Evolutionary conservation across 1,140 invertebrate species (phyloP).

Genomic region (Apis florea): DNA sequence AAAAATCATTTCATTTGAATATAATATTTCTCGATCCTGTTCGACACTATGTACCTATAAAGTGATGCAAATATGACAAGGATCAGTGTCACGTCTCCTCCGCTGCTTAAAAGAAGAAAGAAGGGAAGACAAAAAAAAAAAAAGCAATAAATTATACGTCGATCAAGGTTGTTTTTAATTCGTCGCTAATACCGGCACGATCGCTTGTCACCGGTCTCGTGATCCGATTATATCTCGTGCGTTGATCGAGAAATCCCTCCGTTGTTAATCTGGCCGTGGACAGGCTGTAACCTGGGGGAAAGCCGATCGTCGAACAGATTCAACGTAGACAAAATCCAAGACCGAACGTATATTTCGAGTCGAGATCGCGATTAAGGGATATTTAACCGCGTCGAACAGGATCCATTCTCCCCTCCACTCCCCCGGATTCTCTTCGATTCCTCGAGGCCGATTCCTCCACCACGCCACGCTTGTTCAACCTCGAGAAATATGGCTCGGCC

Average conservation of each 20-base stretch:
- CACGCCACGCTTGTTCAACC: not conserved
- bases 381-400: constrained; percentile 10
- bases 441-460: not conserved
- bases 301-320: constrained; percentile 18
- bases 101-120: too few species aligned
- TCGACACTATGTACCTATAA: too few species aligned
- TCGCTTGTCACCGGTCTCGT: constrained; percentile 53
- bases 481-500: not conserved
- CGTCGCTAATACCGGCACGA: constrained; percentile 47
- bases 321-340: not conserved
- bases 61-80: too few species aligned
- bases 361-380: constrained; percentile 39
- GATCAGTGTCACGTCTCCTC: too few species aligned
- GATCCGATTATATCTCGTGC: constrained; percentile 67
- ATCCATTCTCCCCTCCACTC: not conserved
- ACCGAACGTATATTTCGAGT: not conserved
- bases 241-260: constrained; percentile 41
- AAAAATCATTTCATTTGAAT: too few species aligned
- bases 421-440: not conserved
- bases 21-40: too few species aligned
- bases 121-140: too few species aligned
- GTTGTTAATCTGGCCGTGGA: constrained; percentile 41
- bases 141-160: not conserved
- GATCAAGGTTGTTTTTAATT: not conserved
- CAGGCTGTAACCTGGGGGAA: constrained; percentile 10